A percentile compares a stretch with the other conserved stretches of the same genome.
Conservation (phyloP, 2,888 invertebrate species). For the Lasioglossum malachurum region DNA sequence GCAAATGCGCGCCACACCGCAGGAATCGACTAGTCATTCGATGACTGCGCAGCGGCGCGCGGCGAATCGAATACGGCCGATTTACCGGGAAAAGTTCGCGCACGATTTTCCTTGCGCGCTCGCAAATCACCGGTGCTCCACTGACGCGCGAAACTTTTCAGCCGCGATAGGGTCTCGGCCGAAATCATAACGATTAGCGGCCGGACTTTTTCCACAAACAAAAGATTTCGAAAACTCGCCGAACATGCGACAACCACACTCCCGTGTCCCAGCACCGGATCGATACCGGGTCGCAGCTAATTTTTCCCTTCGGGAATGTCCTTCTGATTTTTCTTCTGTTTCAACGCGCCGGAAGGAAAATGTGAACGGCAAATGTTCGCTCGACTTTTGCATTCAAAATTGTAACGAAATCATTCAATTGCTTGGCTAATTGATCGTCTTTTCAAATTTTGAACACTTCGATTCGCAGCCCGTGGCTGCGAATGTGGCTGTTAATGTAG, state of each 20-base stretch:
- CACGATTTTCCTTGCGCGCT: neutral
- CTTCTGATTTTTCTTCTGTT: neutral
- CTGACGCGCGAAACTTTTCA: neutral
- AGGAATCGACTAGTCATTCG: conserved; percentile 66
- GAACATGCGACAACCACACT: neutral
- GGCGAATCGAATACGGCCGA: conserved; percentile 21
- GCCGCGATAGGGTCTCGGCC: neutral
- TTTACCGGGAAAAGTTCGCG: neutral
- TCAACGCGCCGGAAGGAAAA: neutral
- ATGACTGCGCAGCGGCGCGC: conserved; percentile 47
- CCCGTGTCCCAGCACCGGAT: neutral
- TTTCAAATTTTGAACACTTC: no score
- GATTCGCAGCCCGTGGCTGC: no score
- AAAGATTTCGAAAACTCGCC: neutral
- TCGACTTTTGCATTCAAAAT: no score
- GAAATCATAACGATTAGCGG: neutral
- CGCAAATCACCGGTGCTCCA: neutral
- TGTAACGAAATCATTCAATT: no score
- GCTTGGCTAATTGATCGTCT: no score
- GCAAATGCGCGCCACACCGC: conserved; percentile 60
- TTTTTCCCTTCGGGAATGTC: neutral
- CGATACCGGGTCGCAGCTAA: neutral
- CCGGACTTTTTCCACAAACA: neutral
- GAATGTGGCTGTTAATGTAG: no score
- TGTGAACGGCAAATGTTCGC: no score